These are phyloP conservation scores for Microtus pennsylvanicus DNA, from an alignment of 2,113 vertebrate species.

Conservation along the genomic window DNA sequence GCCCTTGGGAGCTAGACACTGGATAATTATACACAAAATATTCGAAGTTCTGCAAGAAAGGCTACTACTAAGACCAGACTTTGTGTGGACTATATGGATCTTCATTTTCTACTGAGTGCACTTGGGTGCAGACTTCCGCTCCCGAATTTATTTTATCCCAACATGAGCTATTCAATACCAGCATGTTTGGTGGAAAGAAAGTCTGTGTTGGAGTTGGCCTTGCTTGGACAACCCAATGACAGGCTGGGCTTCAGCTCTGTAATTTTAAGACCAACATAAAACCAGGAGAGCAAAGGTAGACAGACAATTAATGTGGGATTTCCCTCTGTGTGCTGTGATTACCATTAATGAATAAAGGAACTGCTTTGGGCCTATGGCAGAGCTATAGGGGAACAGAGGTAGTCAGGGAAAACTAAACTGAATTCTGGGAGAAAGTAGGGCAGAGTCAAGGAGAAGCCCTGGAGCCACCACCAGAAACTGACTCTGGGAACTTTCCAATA, in stretches of 20 bases:
- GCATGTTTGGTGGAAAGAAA: no score
- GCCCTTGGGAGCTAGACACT: not conserved
- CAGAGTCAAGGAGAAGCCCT: no score
- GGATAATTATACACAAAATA: not conserved
- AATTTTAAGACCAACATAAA: not conserved
- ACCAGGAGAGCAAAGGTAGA: not conserved
- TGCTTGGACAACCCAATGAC: not conserved
- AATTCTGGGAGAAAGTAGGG: no score
- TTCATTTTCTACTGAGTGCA: not conserved
- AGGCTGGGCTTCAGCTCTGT: not conserved
- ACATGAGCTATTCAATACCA: not conserved
- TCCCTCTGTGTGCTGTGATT: no score
- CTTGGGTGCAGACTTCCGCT: not conserved
- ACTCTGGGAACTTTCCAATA: fast-evolving
- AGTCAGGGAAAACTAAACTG: no score
- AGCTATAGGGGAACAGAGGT: no score
- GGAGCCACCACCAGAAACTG: no score
- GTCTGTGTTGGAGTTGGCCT: not conserved
- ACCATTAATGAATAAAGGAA: no score
- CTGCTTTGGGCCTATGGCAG: no score
- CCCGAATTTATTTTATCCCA: not conserved
- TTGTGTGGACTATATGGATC: not conserved
- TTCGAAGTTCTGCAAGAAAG: not conserved
- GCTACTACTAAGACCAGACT: not conserved
- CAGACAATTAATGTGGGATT: no score